phyloP scores from a whole-genome alignment of 2,888 invertebrate genomes.

The Cerceris ruficornis region DNA sequence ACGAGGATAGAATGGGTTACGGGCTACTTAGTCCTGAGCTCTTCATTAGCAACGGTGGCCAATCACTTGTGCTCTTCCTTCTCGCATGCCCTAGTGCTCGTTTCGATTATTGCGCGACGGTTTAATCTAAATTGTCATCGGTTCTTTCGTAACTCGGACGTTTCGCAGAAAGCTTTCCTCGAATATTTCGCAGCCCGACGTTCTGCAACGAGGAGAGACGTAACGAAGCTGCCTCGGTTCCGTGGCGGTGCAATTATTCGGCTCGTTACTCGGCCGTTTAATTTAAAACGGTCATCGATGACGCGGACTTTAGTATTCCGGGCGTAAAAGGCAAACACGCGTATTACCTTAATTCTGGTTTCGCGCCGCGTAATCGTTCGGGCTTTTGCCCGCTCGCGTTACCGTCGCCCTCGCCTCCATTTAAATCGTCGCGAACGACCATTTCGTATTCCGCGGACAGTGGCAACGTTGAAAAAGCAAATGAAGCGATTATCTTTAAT shows the following conservation, averaged over 20 bases:
- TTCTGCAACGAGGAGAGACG: neutral
- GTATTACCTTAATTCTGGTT: conserved; percentile 20
- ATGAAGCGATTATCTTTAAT: conserved; percentile 46
- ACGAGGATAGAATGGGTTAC: conserved; percentile 71
- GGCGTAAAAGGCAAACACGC: conserved; percentile 14
- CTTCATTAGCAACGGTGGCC: conserved; percentile 75
- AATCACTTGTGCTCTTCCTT: conserved; percentile 61
- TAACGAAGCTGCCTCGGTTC: neutral
- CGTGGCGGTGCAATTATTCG: neutral
- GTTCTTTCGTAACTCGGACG: conserved; percentile 22
- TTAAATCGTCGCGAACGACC: conserved; percentile 13
- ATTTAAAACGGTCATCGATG: neutral
- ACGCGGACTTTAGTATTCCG: neutral
- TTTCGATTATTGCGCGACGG: conserved; percentile 61
- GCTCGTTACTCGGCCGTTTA: neutral
- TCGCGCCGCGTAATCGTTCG: neutral
- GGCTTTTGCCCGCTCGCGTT: neutral
- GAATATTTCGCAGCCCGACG: neutral
- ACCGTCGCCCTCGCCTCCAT: conserved; percentile 7
- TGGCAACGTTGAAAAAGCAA: conserved; percentile 6
- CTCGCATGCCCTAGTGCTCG: conserved; percentile 41
- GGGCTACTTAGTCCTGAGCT: conserved; percentile 77
- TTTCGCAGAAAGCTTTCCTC: conserved; percentile 28
- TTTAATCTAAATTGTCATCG: conserved; percentile 63
- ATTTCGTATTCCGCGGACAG: conserved; percentile 2